Base-by-base conservation (phyloP, 2,797 vertebrate genomes). In the Acanthurus leucopareius region DNA sequence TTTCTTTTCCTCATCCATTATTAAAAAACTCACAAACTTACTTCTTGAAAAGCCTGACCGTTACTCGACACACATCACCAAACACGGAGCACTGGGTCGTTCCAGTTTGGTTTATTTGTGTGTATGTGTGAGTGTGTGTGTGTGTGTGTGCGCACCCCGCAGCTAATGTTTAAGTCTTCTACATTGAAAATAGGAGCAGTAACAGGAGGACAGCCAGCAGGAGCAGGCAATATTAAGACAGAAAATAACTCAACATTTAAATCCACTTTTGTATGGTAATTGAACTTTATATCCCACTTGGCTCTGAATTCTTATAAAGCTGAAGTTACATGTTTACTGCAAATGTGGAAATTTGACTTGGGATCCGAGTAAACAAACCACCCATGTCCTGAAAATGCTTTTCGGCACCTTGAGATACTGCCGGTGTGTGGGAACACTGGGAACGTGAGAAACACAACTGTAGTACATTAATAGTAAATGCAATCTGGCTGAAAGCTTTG, bases 1-100 rank as follows among this genome's bases (percentile, higher is more conserved):
- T 77, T 78, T 32, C 52, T 69, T 69, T 66, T 80, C 47, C 28
- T 90, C 83, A 89, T 91, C 56, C 69, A 92, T 90, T 81, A 92
- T 92, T 89, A 75, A 92, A 35, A 86, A 86, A 71, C 70, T 58
- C 51, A 68, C 62, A 85, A 88, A 87, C 32, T 68, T 74, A 56
- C 74, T 84, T 86, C 54, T 75, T 72, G 52, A 84, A 91, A 88
- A 76, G 72, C 73, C 75, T 56, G 79, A 80, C 71, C 28, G 1
- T 57, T 80, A 69, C 75, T 79, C 32, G 1, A 69, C 68, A 73
- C 75, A 73, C 67, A 75, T 38, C 74, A 67, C 71, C 72, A 42
- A 86, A 80, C 77, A 69, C 67, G 70, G 66, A 79, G 68, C 51
- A 5, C 60, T 9, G 56, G 73, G 61, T 49, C 19, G 2, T 63